Conservation (phyloP, 2,888 invertebrate species). For the Agrochola lychnidis region DNA sequence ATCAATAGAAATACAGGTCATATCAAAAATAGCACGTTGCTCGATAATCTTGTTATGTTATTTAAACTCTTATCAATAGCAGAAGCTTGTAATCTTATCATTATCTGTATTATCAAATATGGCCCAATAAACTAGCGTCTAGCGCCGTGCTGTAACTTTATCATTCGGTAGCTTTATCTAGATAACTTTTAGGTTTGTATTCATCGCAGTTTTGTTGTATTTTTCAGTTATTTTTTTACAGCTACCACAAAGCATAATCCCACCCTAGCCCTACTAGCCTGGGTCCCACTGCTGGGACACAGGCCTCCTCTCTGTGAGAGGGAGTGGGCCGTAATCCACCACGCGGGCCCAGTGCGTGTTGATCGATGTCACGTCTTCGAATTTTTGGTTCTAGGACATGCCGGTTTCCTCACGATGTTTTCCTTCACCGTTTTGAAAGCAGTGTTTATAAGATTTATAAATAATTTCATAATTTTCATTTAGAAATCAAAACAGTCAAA, state of each 20-base stretch:
- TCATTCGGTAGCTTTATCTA: conserved; percentile 20
- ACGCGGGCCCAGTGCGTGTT: neutral
- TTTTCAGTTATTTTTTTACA: neutral
- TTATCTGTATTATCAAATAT: conserved; percentile 11
- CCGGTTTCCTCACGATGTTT: neutral
- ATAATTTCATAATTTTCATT: neutral
- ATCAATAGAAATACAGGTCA: neutral
- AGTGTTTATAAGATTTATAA: neutral
- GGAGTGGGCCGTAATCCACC: neutral
- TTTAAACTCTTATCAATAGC: conserved; percentile 32
- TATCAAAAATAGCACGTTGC: conserved; percentile 16
- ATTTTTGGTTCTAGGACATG: neutral
- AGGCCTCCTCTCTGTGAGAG: neutral
- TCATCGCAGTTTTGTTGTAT: neutral
- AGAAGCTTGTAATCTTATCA: conserved; percentile 30
- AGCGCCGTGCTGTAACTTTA: conserved; percentile 15
- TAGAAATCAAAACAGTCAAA: neutral
- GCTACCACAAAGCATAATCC: neutral
- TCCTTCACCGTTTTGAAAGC: neutral
- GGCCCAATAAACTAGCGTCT: conserved; percentile 33
- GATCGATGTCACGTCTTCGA: neutral
- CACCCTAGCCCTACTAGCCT: too few relatives aligned
- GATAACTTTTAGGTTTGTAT: conserved; percentile 6
- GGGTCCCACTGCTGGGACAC: neutral
- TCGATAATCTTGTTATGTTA: conserved; percentile 25